Base-by-base conservation (phyloP, 1,140 invertebrate species). In the Scaptodrosophila lebanonensis region DNA sequence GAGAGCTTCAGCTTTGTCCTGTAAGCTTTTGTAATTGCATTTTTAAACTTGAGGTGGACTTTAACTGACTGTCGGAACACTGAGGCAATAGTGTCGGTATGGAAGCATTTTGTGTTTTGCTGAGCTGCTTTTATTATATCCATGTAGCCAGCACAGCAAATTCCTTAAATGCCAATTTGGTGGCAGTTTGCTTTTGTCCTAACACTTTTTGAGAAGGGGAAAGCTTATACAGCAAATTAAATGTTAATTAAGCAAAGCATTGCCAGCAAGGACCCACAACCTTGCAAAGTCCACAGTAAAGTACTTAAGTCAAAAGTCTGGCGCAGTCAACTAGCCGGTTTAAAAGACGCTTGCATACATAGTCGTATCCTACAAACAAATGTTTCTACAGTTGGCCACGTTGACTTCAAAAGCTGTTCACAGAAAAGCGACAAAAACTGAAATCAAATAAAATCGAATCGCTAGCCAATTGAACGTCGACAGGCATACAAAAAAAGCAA, bases 1-100 rank as follows among this genome's bases (percentile, higher is more conserved):
- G 8, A 33, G 3, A 9, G 12, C 12, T 63, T 75, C 50, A 51
- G 66, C 39, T 63, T 82, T 82, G 82, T 63, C 75, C 83, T 72
- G 76, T 82, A 75, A 82, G 70, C 66, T 82, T 66, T 70, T 52
- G 68, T 83, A 82, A 82, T 82, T 82, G 83, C 83, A 82, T 82
- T 82, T 66, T 82, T 82, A 75, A 82, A 75, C 75, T 83, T 82
- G 76, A 82, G 75, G 82, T 75, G 51, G 70, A 68, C 58, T 82
- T 82, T 75, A 82, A 82, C 75, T 82, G 75, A 70, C 70, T 75
- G 47, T 38, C 61, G 69, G 32, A 17, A 8, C 12, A 43, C 27
- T 29, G 5, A n/a, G 43, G 13, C 40, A 29, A 43, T 47, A 30
- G 16, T 18, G 33, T 35, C 44, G 20, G 3, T 25, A 8, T 25